Base-by-base conservation (phyloP, 2,797 vertebrate genomes). In the Darevskia mixta region DNA sequence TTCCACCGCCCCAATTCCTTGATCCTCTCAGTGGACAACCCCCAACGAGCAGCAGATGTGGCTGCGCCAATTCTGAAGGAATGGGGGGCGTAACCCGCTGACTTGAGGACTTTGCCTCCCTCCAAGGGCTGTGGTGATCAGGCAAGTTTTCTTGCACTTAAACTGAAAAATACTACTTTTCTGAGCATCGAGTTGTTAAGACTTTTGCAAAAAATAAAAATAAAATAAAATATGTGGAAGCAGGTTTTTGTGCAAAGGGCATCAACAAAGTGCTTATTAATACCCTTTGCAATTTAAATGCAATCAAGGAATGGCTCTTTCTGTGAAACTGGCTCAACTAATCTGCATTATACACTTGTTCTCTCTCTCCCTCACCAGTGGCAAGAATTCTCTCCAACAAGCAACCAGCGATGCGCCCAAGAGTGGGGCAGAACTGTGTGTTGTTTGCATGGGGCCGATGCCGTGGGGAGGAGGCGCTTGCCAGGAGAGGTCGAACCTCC, bases 291-390 rank as follows among this genome's bases (percentile, higher is more conserved):
- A 58, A 86, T 90, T 84, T 35, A 89, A 90, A 87, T 6, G 67
- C 85, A 91, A 90, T 49, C 87, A 89, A 79, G 77, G 84, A 86
- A 86, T 82, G 49, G 88, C 41, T 86, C 38, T 83, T 89, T 41
- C 85, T 88, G 72, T 67, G 88, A 78, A 87, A 85, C 79, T 72
- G 67, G 79, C 67, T 43, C 45, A 77, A 76, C 58, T 84, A 82
- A 86, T 80, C 85, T 43, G 83, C 87, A 84, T 87, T 88, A 76
- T 58, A 82, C 58, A 0, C 8, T 55, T 43, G 82, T 72, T 4
- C 17, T 17, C 7, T 55, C 13, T 41, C 73, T 18, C 35, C 25
- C 84, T 71, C 43, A 79, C 83, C 72, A 58, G 35, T 79, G 71
- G 58, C 90, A 87, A 61, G 83, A 85, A 79, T 66, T 81, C 73